Evolutionary conservation across 2,888 invertebrate species (phyloP), one percentile per base, ranked within the genome.

Genomic region (Cryptus armator): DNA sequence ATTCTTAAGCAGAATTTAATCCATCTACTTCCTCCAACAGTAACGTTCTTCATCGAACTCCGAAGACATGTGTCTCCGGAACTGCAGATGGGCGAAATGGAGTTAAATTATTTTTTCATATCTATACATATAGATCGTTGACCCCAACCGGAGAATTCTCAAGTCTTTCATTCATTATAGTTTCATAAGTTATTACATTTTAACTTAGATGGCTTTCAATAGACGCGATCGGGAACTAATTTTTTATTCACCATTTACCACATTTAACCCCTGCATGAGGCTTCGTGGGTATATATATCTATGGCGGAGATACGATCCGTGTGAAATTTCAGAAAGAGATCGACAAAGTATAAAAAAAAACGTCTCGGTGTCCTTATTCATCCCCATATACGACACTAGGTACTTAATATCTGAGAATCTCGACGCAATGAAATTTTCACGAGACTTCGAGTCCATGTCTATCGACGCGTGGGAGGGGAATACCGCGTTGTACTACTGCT

Each of bases 351-450:
- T 37, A 24, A 56, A 56, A n/a, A 56, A 56, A 56, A 56, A 56
- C 1, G 16, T 53, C 19, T 5, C 10, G 24, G 19, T 3, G 56
- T 9, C 12, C 56, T 24, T 56, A 24, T 56, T 37, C 56, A 24
- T 19, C 9, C 3, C 56, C 24, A 12, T 24, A 56, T 24, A 56
- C 19, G 12, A 56, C 16, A 32, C 16, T 62, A 7, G 37, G 37
- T 29, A 62, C 37, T 62, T 62, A 32, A 62, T 62, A 62, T 62
- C 62, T 29, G 62, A 62, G 37, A 62, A 37, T 62, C 62, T 62
- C 62, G 29, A 62, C 37, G 62, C 62, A 62, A 62, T 62, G 62
- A 37, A 62, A 29, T 62, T 62, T 62, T 62, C 62, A 62, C 62
- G 62, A 62, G 62, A 62, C 62, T 32, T 37, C 32, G 62, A 14